A percentile compares a stretch with the other conserved stretches of the same genome.
Conservation (phyloP, 30 jellyfish, hydroid and myxozoan genomes). For the Aurelia aurita complex sp. Pacific region DNA sequence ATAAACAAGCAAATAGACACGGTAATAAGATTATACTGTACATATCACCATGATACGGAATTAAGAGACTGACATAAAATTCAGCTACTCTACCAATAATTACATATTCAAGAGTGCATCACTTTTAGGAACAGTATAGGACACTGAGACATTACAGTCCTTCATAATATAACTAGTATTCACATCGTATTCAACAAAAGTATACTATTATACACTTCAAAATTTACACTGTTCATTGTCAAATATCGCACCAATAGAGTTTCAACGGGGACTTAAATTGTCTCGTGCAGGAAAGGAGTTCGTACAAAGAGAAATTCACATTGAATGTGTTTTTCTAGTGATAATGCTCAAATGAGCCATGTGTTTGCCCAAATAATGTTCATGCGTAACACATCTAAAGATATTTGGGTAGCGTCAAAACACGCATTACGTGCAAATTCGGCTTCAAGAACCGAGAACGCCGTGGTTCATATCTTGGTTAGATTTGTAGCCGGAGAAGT, state of each 20-base stretch:
- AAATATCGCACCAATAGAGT: too few relatives aligned
- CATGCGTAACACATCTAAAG: too few relatives aligned
- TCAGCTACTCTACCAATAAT: constrained; percentile 23
- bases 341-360: too few relatives aligned
- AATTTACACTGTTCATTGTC: constrained; percentile 38
- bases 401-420: too few relatives aligned
- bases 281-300: neutral
- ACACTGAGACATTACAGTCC: constrained; percentile 49
- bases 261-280: too few relatives aligned
- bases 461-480: too few relatives aligned
- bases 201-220: constrained; percentile 37
- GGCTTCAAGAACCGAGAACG: too few relatives aligned
- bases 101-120: constrained; percentile 20
- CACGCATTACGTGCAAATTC: too few relatives aligned
- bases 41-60: constrained; percentile 42
- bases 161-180: constrained; percentile 50
- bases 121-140: neutral
- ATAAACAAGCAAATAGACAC: neutral
- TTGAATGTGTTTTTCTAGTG: too few relatives aligned
- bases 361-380: too few relatives aligned
- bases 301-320: neutral
- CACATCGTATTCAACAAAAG: constrained; percentile 53
- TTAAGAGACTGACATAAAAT: constrained; percentile 27
- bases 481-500: too few relatives aligned
- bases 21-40: constrained; percentile 27